Evolutionary conservation across 2,113 vertebrate genomes (phyloP).

Genomic region (Brachyistius frenatus): DNA sequence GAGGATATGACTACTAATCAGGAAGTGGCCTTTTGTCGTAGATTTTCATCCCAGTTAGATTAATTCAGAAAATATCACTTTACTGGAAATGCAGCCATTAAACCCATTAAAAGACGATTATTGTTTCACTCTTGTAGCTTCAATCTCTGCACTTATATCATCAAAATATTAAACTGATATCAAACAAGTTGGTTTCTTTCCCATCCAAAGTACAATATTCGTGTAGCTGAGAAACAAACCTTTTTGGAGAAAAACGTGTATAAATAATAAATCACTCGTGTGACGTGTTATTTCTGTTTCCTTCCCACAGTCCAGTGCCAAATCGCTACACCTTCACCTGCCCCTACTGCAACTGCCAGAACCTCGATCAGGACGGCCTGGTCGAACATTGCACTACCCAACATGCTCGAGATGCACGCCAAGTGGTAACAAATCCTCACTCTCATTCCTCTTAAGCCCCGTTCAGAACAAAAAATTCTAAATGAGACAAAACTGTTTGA

Average conservation of each 20-base stretch:
- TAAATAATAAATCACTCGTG: background rate
- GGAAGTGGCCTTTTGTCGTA: background rate
- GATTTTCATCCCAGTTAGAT: background rate
- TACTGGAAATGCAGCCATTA: too few relatives aligned
- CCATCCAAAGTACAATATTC: background rate
- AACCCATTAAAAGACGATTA: too few relatives aligned
- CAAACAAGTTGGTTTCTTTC: background rate
- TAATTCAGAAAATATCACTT: background rate
- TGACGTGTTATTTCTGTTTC: slow-evolving; percentile 61
- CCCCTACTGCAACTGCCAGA: slow-evolving; percentile 94
- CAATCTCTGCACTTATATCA: background rate
- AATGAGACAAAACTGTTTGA: too few relatives aligned
- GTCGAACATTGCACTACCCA: slow-evolving; percentile 94
- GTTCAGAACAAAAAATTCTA: too few relatives aligned
- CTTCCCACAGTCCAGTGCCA: slow-evolving; percentile 88
- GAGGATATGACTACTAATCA: background rate
- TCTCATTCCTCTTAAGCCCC: too few relatives aligned
- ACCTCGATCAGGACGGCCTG: slow-evolving; percentile 96
- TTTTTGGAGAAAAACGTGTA: background rate
- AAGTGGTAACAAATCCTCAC: slow-evolving; percentile 85
- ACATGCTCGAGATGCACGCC: slow-evolving; percentile 90
- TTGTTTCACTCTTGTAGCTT: too few relatives aligned
- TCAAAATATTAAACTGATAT: background rate
- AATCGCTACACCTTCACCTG: slow-evolving; percentile 97
- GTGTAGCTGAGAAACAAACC: background rate